Evolutionary conservation across 2,888 invertebrate species (phyloP), one percentile per base, ranked within the genome.

Genomic region (Drosophila tanythrix): DNA sequence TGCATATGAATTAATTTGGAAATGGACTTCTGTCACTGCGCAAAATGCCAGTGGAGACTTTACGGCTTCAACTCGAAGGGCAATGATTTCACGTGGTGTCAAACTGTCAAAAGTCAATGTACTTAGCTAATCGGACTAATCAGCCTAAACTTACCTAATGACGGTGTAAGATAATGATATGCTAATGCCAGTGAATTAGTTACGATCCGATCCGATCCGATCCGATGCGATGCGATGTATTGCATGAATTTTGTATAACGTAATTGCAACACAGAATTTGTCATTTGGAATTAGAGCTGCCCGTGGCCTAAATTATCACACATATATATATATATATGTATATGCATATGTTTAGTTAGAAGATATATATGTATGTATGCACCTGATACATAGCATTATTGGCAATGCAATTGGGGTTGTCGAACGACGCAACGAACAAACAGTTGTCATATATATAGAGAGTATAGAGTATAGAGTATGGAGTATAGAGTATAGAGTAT

Each of bases 121-220:
- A 18, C 27, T 50, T 51, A 15, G 64, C 76, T 8, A 27, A 75
- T 74, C 64, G 27, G 21, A 2, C 46, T 13, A 21, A 21, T 43
- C n/a, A 11, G n/a, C n/a, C 43, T 3, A 43, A 11, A 43, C 11
- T 6, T 21, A 1, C 11, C 43, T 13, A 6, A 21, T 21, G 10
- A 8, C 25, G 15, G 13, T 7, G 61, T 21, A 21, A 40, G 29
- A 46, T 66, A 76, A 78, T 78, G 56, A 74, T 36, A 74, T 77
- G 76, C 62, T 63, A 74, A 77, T 78, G 48, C n/a, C 52, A 56
- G 57, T 43, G 62, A 59, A 63, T 69, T 55, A 62, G 40, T 62
- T 69, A 40, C 50, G 38, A 46, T 43, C 29, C 31, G 29, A 46
- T 29, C 33, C 31, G 31, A 31, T 31, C 2, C 29, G 29, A 29